These are phyloP conservation scores for Tanypteryx hageni DNA, from an alignment of 2,888 invertebrate genomes.

Conservation along the genomic window DNA sequence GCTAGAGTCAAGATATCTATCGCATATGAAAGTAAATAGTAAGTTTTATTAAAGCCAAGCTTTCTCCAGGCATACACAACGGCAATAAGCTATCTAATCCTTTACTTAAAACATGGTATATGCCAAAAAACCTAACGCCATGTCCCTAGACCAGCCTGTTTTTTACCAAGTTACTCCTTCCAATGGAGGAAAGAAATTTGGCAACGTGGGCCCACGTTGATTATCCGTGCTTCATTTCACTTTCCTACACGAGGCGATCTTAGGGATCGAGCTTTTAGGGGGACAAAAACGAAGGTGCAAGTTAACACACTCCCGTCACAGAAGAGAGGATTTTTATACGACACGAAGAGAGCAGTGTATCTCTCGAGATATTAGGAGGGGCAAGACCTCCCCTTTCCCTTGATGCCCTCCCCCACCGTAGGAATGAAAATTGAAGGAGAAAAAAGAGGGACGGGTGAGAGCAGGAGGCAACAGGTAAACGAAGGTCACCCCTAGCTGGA, in stretches of 20 bases:
- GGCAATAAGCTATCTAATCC: no score
- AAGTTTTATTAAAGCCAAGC: no score
- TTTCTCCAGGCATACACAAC: no score
- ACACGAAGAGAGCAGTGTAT: conserved; percentile 29
- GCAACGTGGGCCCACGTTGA: conserved; percentile 38
- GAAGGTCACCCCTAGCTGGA: conserved; percentile 20
- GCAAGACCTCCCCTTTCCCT: conserved; percentile 36
- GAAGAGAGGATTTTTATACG: conserved; percentile 44
- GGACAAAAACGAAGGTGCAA: neutral
- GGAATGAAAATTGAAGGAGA: conserved; percentile 52
- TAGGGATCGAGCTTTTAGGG: neutral
- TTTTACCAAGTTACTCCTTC: neutral
- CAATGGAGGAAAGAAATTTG: conserved; percentile 35
- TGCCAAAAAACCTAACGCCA: neutral
- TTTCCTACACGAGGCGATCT: conserved; percentile 34
- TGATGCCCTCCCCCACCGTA: conserved; percentile 35
- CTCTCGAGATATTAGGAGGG: conserved; percentile 49
- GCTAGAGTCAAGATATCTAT: no score
- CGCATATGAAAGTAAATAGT: no score
- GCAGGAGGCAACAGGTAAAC: conserved; percentile 63
- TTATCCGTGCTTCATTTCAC: conserved; percentile 55
- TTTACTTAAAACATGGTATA: neutral
- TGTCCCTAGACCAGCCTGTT: neutral
- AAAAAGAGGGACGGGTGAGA: neutral
- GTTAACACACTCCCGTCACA: conserved; percentile 45